A percentile compares a stretch with the other conserved stretches of the same genome.
phyloP scores from a whole-genome alignment of 2,797 vertebrate species.

The Adrianichthys oophorus region DNA sequence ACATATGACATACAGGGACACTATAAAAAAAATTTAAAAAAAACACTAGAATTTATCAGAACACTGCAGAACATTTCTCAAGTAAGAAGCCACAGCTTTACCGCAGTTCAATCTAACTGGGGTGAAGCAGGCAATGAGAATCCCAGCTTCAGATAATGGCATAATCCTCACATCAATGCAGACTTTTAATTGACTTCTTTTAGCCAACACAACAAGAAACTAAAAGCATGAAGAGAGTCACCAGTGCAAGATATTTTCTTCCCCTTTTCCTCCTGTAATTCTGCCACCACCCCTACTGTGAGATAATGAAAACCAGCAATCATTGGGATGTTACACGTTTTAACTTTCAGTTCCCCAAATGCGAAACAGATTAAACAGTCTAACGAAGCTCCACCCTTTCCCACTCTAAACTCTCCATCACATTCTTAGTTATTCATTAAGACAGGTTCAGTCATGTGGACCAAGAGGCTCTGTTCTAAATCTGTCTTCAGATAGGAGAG shows the following conservation, averaged over 20 bases:
- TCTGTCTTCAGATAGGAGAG: slow-evolving; percentile 68
- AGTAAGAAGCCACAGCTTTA: slow-evolving; percentile 16
- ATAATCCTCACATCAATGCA: slow-evolving; percentile 69
- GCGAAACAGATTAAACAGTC: slow-evolving; percentile 59
- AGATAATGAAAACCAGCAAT: slow-evolving; percentile 53
- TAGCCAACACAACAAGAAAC: slow-evolving; percentile 46
- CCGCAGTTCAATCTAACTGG: slow-evolving; percentile 23
- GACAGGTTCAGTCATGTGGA: slow-evolving; percentile 63
- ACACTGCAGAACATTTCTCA: slow-evolving; percentile 8
- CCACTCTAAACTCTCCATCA: slow-evolving; percentile 22
- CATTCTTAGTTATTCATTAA: slow-evolving; percentile 35
- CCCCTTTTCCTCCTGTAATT: slow-evolving; percentile 50
- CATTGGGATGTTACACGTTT: slow-evolving; percentile 54
- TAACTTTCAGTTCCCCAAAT: slow-evolving; percentile 59
- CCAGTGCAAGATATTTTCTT: slow-evolving; percentile 34
- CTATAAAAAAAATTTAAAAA: slow-evolving; percentile 7
- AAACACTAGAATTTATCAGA: slow-evolving; percentile 6
- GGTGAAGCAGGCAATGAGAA: slow-evolving; percentile 53
- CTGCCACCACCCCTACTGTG: slow-evolving; percentile 31
- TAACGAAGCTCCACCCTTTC: slow-evolving; percentile 12
- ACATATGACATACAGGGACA: too few relatives aligned
- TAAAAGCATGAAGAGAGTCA: slow-evolving; percentile 41
- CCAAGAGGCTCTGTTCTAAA: slow-evolving; percentile 64
- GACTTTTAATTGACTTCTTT: slow-evolving; percentile 61
- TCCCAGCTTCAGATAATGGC: slow-evolving; percentile 52